Evolutionary conservation across 2,888 invertebrate species (phyloP).

Genomic region (Prosopocoilus inquinatus): DNA sequence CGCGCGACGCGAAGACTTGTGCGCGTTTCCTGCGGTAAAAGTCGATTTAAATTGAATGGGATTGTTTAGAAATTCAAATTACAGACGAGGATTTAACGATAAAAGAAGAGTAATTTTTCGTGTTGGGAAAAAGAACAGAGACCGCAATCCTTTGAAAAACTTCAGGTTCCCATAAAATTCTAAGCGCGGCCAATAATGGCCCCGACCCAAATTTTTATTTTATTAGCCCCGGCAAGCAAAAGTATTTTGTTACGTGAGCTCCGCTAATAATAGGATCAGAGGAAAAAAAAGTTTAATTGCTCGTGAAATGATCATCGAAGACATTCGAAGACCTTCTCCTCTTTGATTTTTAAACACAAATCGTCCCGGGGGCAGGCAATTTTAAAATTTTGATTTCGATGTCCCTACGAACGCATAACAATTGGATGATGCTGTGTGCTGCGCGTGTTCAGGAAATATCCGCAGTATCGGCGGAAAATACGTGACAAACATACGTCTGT

Average conservation of each 20-base stretch:
- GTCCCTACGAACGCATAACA: conserved; percentile 4
- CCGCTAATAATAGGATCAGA: conserved; percentile 19
- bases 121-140: neutral
- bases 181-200: conserved; percentile 16
- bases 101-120: conserved; percentile 2
- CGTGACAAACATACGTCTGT: conserved; percentile 47
- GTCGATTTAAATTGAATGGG: too few relatives aligned
- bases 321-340: too few relatives aligned
- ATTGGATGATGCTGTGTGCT: neutral
- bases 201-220: conserved; percentile 28
- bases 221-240: conserved; percentile 25
- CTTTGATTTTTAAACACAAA: too few relatives aligned
- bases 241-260: conserved; percentile 27
- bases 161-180: too few relatives aligned
- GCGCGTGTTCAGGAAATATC: conserved; percentile 23
- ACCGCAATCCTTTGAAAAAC: too few relatives aligned
- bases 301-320: too few relatives aligned
- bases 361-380: too few relatives aligned
- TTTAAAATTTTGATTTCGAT: conserved; percentile 13
- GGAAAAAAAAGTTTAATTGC: neutral
- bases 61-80: too few relatives aligned
- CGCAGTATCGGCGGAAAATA: conserved; percentile 29
- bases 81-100: too few relatives aligned
- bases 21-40: neutral
- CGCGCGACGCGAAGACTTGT: too few relatives aligned